Conservation (phyloP, 2,888 invertebrate species). For the Alloplasta piceator region DNA sequence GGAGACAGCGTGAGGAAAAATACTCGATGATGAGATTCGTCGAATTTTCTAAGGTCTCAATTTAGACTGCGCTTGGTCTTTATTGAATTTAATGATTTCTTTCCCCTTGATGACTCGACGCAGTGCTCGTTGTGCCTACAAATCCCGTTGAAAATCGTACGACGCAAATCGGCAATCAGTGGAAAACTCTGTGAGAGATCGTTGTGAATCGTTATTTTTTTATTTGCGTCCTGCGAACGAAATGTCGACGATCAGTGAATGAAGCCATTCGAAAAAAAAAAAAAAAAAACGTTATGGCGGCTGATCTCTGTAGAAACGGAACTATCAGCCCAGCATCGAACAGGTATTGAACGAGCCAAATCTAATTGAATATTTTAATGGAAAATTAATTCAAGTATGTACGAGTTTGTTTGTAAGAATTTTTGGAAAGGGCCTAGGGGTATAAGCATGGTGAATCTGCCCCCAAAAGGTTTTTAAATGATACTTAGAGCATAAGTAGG, state of each 20-base stretch:
- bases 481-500: too few species aligned
- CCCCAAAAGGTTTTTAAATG: too few species aligned
- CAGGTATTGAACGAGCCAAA: slow-evolving; percentile 71
- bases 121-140: neutral
- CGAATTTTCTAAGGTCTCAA: neutral
- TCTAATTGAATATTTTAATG: neutral
- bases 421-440: too few species aligned
- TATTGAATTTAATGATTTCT: neutral
- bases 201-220: slow-evolving; percentile 4
- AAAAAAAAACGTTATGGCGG: slow-evolving; percentile 73
- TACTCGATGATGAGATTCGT: neutral
- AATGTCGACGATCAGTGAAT: slow-evolving; percentile 59
- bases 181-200: too few species aligned
- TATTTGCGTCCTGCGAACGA: slow-evolving; percentile 20
- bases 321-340: slow-evolving; percentile 75
- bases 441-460: too few species aligned
- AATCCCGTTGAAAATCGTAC: too few species aligned
- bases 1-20: neutral
- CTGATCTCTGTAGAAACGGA: slow-evolving; percentile 79
- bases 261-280: slow-evolving; percentile 11
- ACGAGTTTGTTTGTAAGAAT: neutral
- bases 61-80: neutral
- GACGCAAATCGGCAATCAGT: too few species aligned
- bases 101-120: neutral
- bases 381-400: neutral